phyloP scores from a whole-genome alignment of 2,113 vertebrate genomes.

The Riparia riparia region DNA sequence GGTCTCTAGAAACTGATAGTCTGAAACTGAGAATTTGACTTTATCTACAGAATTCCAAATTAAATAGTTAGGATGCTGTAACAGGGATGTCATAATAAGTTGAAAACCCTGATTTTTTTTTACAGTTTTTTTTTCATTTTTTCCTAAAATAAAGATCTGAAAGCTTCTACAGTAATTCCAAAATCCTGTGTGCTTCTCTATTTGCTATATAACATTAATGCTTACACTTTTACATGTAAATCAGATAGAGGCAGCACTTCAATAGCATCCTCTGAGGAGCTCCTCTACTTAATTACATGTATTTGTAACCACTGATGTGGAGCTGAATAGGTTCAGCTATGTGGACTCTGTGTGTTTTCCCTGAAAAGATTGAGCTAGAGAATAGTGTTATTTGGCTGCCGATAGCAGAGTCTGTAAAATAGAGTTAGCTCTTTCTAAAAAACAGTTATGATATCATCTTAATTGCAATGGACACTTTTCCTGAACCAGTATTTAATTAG shows the following conservation, averaged over 20 bases:
- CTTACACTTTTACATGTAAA: not conserved
- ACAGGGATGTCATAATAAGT: not conserved
- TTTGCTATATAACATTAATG: not conserved
- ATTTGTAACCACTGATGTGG: not conserved
- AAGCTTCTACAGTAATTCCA: not conserved
- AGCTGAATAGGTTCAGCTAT: not conserved
- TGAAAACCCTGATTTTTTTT: not conserved
- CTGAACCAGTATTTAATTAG: not conserved
- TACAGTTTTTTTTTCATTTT: not conserved
- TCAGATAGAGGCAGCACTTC: not conserved
- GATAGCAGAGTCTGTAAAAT: not conserved
- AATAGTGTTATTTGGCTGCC: not conserved
- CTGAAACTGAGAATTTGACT: not conserved
- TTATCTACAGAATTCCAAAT: not conserved
- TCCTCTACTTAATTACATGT: not conserved
- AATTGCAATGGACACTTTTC: not conserved
- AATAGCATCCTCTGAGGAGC: slow-evolving; percentile 29
- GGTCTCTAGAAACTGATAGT: not conserved
- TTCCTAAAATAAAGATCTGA: not conserved
- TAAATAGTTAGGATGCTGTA: not conserved
- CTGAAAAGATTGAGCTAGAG: not conserved
- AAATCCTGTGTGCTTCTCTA: not conserved
- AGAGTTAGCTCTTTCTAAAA: not conserved
- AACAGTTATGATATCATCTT: not conserved
- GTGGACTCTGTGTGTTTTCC: not conserved